Evolutionary conservation across 1,140 invertebrate species (phyloP), one percentile per base, ranked within the genome.

Genomic region (Xylocopa sonorina): DNA sequence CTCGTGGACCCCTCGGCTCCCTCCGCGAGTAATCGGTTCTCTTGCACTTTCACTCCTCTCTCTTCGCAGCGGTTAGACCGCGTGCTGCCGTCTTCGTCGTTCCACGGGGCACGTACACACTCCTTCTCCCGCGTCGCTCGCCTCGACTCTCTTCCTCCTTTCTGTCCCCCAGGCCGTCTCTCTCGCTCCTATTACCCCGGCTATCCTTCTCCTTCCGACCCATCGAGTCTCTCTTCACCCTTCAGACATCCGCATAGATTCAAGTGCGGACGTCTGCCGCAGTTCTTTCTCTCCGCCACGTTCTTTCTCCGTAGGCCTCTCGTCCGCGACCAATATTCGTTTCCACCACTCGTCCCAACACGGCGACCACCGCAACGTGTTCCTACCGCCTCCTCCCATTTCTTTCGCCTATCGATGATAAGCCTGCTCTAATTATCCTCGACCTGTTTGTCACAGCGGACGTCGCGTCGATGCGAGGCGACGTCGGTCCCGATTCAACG

Each of bases 281-380:
- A n/a, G n/a, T 72, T 85, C 81, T 82, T 82, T 79, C 74, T 76
- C 71, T 69, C 55, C 68, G 69, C 51, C 51, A 43, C 62, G 71
- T 68, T 85, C 68, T 80, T 81, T 80, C 78, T 81, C 73, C 62
- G 14, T 80, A n/a, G n/a, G 43, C 43, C 34, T 76, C 84, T 80
- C 83, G 83, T 81, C 83, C 83, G 83, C 83, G 80, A 80, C 82
- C 72, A 85, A 86, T 86, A 86, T 86, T 86, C 84, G 77, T 78
- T 85, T 86, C 83, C 72, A 85, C 71, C 84, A 77, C 84, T 86
- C 85, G 80, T 85, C 83, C 51, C 64, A 69, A 32, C 58, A 58
- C 53, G 67, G 48, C 64, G 66, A 32, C 83, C 66, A 48, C 63
- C 57, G 21, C 60, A 12, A 72, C 78, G 60, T 43, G n/a, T n/a